phyloP scores from a whole-genome alignment of 2,888 invertebrate species.

The Volucella zonaria region DNA sequence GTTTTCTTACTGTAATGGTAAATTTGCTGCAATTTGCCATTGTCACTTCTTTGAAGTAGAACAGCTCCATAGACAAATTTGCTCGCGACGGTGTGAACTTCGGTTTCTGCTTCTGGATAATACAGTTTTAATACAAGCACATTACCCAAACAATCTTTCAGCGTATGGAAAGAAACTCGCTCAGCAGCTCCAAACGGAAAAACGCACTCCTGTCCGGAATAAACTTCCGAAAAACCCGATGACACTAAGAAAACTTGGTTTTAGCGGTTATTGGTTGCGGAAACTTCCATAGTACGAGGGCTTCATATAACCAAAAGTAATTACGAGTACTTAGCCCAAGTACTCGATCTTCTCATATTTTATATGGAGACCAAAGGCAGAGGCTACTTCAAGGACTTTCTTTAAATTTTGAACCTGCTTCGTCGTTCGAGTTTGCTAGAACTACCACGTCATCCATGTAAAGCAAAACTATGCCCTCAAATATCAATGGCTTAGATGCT shows the following conservation, averaged over 20 bases:
- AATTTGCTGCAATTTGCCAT: constrained; percentile 75
- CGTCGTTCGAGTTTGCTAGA: background rate
- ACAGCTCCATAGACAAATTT: constrained; percentile 75
- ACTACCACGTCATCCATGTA: background rate
- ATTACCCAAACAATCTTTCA: too few relatives aligned
- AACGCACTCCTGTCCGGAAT: background rate
- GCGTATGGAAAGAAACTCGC: background rate
- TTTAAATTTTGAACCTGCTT: background rate
- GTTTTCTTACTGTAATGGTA: constrained; percentile 76
- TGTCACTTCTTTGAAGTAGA: constrained; percentile 74
- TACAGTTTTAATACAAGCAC: too few relatives aligned
- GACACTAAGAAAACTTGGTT: background rate
- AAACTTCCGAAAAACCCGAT: constrained; percentile 39
- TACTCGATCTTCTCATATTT: constrained; percentile 42
- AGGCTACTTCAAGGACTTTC: constrained; percentile 11
- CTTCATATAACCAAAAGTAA: constrained; percentile 17
- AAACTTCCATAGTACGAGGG: constrained; percentile 18
- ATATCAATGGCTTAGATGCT: constrained; percentile 1
- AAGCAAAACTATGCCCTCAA: background rate
- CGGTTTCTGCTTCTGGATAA: background rate
- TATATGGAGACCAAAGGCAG: background rate
- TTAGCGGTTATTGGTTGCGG: constrained; percentile 10
- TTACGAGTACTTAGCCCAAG: constrained; percentile 32
- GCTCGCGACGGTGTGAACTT: constrained; percentile 26
- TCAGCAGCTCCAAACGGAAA: too few relatives aligned